These are phyloP conservation scores for Odontophorus gujanensis DNA, from an alignment of 2,113 vertebrate genomes.

Conservation along the genomic window DNA sequence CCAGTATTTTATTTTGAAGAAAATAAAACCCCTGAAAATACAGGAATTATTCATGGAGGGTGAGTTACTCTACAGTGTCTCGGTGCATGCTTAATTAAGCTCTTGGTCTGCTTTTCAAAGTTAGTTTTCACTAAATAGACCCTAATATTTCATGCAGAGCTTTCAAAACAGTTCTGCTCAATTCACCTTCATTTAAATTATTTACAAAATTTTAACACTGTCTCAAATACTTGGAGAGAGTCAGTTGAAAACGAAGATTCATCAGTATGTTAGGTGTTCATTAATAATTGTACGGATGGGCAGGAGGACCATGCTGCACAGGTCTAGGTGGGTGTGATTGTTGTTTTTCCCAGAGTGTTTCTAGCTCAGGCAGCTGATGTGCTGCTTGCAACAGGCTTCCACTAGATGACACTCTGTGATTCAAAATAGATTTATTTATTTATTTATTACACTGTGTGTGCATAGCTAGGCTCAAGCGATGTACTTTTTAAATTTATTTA, in stretches of 20 bases:
- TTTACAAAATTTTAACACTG: background rate
- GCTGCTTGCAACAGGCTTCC: constrained; percentile 13
- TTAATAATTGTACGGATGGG: background rate
- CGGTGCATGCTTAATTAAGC: background rate
- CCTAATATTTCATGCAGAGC: background rate
- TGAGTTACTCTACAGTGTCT: background rate
- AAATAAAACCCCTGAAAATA: background rate
- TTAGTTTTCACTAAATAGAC: background rate
- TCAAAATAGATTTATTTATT: constrained; percentile 23
- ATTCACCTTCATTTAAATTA: background rate
- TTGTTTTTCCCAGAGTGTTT: background rate
- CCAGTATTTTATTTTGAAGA: background rate
- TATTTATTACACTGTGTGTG: background rate
- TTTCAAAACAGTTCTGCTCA: background rate
- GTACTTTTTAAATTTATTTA: background rate
- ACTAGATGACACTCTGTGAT: constrained; percentile 75
- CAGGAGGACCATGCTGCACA: background rate
- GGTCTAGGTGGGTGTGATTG: background rate
- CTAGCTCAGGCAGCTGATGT: background rate
- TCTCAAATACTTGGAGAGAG: background rate
- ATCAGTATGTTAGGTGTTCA: background rate
- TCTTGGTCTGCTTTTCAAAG: background rate
- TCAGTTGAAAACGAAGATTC: background rate
- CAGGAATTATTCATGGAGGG: background rate
- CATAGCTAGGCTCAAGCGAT: background rate